Percentiles rank a stretch among this genome's conserved stretches.
These are phyloP conservation scores for Hozukius guyotensis DNA, from an alignment of 2,797 vertebrate species.

Conservation along the genomic window DNA sequence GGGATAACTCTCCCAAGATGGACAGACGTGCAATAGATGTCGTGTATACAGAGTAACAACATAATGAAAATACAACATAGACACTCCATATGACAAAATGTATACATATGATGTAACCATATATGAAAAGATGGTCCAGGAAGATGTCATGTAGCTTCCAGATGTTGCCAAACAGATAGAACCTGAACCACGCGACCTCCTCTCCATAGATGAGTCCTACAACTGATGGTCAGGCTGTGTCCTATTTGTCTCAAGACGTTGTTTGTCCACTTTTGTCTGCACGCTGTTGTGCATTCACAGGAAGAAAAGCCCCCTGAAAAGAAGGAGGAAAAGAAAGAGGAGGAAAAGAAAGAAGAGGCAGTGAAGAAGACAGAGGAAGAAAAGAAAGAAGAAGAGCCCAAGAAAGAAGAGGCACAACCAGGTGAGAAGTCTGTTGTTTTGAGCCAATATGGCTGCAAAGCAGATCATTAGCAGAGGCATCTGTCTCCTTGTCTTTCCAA, in stretches of 20 bases:
- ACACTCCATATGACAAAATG: no score
- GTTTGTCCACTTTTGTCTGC: neutral
- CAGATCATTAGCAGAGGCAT: neutral
- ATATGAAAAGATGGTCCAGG: no score
- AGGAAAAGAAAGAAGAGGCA: neutral
- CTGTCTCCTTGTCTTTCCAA: neutral
- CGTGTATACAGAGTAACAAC: no score
- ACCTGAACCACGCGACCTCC: no score
- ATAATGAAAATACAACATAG: no score
- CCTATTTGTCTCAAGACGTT: neutral
- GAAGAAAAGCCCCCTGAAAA: constrained; percentile 66
- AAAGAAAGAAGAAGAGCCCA: constrained; percentile 26
- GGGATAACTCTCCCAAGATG: no score
- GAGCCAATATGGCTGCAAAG: no score
- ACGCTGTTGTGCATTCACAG: constrained; percentile 29
- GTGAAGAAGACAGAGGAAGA: neutral
- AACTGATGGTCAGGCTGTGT: no score
- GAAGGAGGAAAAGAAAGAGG: constrained; percentile 49
- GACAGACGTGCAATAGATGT: no score
- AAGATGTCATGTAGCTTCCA: no score
- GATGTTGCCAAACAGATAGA: no score
- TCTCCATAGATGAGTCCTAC: neutral
- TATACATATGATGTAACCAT: no score
- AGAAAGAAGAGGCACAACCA: constrained; percentile 52
- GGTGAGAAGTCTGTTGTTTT: constrained; percentile 14